Evolutionary conservation across 2,888 invertebrate genomes (phyloP).

Genomic region (Luffia ferchaultella): DNA sequence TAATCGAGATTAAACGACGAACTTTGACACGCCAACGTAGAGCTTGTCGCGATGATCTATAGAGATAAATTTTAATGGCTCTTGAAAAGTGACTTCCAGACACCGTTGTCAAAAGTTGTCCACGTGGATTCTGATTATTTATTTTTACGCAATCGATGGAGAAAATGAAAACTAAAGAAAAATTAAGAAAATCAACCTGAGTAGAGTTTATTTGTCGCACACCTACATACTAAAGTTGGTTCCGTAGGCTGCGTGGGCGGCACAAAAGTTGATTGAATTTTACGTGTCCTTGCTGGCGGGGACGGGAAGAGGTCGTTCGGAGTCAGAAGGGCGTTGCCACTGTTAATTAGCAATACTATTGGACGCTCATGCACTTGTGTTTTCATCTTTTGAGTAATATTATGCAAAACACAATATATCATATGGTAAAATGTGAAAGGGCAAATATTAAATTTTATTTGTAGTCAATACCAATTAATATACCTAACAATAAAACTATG

Average conservation of each 20-base stretch:
- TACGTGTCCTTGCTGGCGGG: background rate
- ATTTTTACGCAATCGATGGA: too few species aligned
- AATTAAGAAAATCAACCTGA: background rate
- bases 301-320: background rate
- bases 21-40: background rate
- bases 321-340: background rate
- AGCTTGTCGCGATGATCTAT: background rate
- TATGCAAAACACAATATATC: too few species aligned
- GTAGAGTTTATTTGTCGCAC: constrained; percentile 4
- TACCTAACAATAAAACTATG: too few species aligned
- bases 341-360: background rate
- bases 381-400: too few species aligned
- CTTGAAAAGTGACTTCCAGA: background rate
- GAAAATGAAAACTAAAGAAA: too few species aligned
- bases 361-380: background rate
- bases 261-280: constrained; percentile 11
- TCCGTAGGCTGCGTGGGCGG: constrained; percentile 4
- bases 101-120: too few species aligned
- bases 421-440: too few species aligned
- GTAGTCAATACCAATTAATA: too few species aligned
- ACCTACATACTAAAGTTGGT: constrained; percentile 3
- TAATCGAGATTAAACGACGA: background rate
- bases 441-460: too few species aligned
- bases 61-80: background rate
- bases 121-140: too few species aligned